Evolutionary conservation across 2,113 vertebrate species (phyloP).

Genomic region (Grammomys dolichurus): DNA sequence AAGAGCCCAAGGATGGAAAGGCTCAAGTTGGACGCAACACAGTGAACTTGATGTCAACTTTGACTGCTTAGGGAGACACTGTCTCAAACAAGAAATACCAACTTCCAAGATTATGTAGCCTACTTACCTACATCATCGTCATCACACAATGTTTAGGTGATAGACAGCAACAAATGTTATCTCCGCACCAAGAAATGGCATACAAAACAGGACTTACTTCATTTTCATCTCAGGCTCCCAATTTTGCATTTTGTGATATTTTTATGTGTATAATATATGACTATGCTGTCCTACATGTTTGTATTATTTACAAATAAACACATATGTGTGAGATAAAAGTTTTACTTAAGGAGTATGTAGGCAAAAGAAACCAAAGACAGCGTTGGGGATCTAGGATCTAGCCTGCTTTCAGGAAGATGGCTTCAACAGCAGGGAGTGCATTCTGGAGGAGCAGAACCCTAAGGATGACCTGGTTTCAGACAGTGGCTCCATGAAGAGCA

Average conservation of each 20-base stretch:
- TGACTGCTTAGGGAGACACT: neutral
- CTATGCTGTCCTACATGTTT: neutral
- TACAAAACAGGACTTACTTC: conserved; percentile 20
- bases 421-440: neutral
- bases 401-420: conserved; percentile 1
- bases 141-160: neutral
- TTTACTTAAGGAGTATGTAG: neutral
- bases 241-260: conserved; percentile 1
- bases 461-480: neutral
- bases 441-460: neutral
- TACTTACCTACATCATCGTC: neutral
- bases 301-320: conserved; percentile 55
- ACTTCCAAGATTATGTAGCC: neutral
- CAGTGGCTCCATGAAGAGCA: neutral
- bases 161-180: conserved; percentile 1
- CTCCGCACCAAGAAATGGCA: conserved; percentile 9
- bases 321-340: conserved; percentile 8
- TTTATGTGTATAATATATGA: conserved; percentile 30
- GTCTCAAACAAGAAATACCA: neutral
- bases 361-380: neutral
- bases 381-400: neutral
- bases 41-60: neutral
- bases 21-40: too few species aligned
- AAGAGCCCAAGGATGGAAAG: neutral
- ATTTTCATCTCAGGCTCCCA: neutral